phyloP scores from a whole-genome alignment of 2,113 vertebrate species.

The Mionectes macconnelli region DNA sequence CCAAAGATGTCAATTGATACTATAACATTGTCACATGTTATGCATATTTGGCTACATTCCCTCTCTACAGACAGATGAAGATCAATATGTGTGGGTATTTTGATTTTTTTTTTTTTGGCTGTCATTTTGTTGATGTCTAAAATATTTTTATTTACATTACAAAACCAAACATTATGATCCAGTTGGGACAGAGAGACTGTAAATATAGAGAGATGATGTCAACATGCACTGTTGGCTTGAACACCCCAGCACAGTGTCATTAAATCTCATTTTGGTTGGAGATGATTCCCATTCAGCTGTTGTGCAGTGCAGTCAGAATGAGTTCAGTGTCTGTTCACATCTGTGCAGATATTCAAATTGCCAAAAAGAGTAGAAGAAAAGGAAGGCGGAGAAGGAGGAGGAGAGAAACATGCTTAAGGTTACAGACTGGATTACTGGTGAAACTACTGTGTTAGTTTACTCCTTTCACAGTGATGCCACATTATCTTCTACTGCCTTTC shows the following conservation, averaged over 20 bases:
- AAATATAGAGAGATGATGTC: neutral
- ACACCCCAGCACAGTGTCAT: neutral
- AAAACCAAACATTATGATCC: neutral
- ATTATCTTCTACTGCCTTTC: neutral
- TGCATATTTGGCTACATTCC: neutral
- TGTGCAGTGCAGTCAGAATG: neutral
- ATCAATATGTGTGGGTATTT: neutral
- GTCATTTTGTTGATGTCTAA: neutral
- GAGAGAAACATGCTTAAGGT: neutral
- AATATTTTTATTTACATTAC: constrained; percentile 18
- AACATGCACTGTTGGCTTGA: neutral
- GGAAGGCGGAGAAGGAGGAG: neutral
- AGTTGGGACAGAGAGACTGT: neutral
- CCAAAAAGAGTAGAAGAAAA: neutral
- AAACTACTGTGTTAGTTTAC: neutral
- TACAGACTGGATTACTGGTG: neutral
- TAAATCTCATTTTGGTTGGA: neutral
- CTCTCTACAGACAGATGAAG: neutral
- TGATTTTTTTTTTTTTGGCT: neutral
- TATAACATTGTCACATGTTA: neutral
- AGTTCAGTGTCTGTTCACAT: neutral
- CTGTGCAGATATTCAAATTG: neutral
- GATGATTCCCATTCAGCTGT: neutral
- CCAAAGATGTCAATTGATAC: neutral
- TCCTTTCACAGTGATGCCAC: neutral